A percentile compares a stretch with the other conserved stretches of the same genome.
Conservation (phyloP, 2,888 invertebrate species). For the Tillus elongatus region DNA sequence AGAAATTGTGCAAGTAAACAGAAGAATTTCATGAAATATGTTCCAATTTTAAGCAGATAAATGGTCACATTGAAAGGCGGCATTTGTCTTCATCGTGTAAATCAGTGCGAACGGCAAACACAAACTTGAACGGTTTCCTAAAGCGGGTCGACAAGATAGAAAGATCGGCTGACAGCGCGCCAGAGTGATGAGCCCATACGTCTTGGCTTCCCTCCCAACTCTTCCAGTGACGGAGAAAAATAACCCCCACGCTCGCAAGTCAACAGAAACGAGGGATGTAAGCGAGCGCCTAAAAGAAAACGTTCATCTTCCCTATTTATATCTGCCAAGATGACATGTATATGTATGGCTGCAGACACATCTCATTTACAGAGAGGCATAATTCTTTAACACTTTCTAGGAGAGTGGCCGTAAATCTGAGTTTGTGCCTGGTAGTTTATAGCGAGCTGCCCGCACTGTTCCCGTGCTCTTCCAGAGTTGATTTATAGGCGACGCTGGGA, state of each 20-base stretch:
- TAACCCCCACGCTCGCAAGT: constrained; percentile 38
- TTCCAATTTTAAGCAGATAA: constrained; percentile 34
- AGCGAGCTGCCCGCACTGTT: constrained; percentile 29
- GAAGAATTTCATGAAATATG: constrained; percentile 22
- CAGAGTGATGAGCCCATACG: constrained; percentile 42
- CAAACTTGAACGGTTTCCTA: constrained; percentile 35
- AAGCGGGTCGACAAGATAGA: constrained; percentile 38
- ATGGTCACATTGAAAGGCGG: constrained; percentile 36
- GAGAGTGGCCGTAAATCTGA: constrained; percentile 40
- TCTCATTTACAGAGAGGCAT: constrained; percentile 48
- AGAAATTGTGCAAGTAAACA: too few relatives aligned
- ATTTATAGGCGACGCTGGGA: constrained; percentile 35
- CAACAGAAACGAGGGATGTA: constrained; percentile 31
- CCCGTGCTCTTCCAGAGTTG: constrained; percentile 22
- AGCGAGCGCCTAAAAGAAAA: constrained; percentile 35
- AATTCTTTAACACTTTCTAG: constrained; percentile 47
- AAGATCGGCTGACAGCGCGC: constrained; percentile 39
- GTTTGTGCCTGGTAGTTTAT: constrained; percentile 37
- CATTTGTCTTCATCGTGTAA: constrained; percentile 40
- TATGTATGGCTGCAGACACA: constrained; percentile 38
- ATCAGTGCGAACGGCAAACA: constrained; percentile 32
- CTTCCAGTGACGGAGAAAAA: constrained; percentile 37
- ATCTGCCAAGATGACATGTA: constrained; percentile 39
- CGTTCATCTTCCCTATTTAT: constrained; percentile 41
- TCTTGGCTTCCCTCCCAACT: constrained; percentile 34